Evolutionary conservation across 2,888 invertebrate genomes (phyloP).

Genomic region (Chrysomela aeneicollis): DNA sequence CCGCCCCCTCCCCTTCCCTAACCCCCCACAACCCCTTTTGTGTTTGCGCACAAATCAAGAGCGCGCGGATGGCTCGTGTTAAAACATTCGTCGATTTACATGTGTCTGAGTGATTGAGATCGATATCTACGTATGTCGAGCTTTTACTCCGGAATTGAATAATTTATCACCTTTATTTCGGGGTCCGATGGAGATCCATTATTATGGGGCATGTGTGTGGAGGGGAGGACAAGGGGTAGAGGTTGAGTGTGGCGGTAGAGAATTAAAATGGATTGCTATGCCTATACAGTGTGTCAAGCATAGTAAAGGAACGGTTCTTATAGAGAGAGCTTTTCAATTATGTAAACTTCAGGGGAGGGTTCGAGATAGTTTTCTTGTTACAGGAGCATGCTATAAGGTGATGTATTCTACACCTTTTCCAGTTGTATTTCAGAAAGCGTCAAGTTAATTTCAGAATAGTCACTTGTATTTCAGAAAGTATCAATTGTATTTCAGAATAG

Average conservation of each 20-base stretch:
- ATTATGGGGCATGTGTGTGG: not conserved
- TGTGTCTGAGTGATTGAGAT: constrained; percentile 27
- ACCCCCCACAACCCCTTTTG: constrained; percentile 29
- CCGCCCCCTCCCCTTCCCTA: constrained; percentile 25
- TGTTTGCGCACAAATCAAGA: constrained; percentile 36
- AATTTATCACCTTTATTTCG: not conserved
- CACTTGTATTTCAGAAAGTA: no score
- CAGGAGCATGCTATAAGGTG: no score
- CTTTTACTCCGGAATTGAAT: constrained; percentile 5
- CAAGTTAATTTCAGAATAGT: no score
- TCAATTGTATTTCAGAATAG: no score
- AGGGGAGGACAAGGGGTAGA: not conserved
- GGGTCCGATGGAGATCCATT: not conserved
- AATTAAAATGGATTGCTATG: not conserved
- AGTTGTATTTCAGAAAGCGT: no score
- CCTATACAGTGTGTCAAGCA: no score
- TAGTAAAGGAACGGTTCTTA: no score
- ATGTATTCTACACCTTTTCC: no score
- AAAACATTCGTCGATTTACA: constrained; percentile 31
- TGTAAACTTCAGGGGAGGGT: no score
- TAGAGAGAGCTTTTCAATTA: no score
- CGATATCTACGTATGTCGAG: constrained; percentile 13
- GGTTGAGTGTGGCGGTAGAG: not conserved
- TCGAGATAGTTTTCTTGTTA: no score
- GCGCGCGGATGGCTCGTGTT: constrained; percentile 28